Base-by-base conservation (phyloP, 2,113 vertebrate genomes). In the Chlamydotis undulata region DNA sequence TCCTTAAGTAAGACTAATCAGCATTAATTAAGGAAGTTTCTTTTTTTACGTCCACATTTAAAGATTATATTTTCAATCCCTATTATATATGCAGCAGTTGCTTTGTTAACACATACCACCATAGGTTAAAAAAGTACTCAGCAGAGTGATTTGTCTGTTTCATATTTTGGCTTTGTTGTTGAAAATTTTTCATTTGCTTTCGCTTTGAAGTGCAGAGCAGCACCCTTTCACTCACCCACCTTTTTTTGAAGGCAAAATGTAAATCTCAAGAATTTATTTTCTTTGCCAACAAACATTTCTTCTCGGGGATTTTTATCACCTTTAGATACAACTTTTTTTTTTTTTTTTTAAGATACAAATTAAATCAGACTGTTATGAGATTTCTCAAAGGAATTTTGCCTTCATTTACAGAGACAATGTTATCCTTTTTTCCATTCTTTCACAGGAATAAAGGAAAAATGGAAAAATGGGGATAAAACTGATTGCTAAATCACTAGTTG, bases 191-290 rank as follows among this genome's bases (percentile, higher is more conserved):
- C 95, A 94, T 95, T 98, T 95, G 90, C 74, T 87, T 91, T 96
- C 31, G 33, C 96, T 98, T 98, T 98, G 97, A 98, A 98, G 96
- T 97, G 96, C 93, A 91, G 94, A 97, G 86, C 61, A 90, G 91
- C 90, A 84, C 80, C 94, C 78, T 97, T 97, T 96, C 89, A 96
- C 94, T 97, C 96, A 96, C 87, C 73, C 59, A 89, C 80, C 83
- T 95, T 91, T 97, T 37, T 95, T 87, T 94, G 94, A 97, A 97
- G 94, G 93, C 85, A 97, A 97, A 97, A 98, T 98, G 96, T 97
- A 98, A 98, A 98, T 98, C 86, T 80, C 63, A 86, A 92, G 94
- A 96, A 96, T 97, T 97, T 98, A 95, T 98, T 98, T 98, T 97
- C 96, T 97, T 97, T 97, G 90, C 81, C 98, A 97, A 98, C 85